These are phyloP conservation scores for Drosophila setifemur DNA, from an alignment of 1,140 invertebrate species.

Conservation along the genomic window DNA sequence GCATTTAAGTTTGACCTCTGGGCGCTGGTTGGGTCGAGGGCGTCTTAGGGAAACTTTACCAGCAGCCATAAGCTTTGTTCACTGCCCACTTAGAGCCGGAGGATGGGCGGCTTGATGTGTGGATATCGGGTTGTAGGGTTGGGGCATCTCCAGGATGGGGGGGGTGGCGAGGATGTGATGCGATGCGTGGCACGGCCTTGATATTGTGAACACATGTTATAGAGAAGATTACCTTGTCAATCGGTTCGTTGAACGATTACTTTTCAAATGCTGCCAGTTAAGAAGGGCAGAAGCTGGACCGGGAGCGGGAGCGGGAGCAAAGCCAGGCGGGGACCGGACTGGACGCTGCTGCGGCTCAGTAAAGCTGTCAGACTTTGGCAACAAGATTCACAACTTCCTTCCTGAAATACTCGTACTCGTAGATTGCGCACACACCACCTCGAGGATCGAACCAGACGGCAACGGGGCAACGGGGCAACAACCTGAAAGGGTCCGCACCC, in stretches of 20 bases:
- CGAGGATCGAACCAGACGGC: neutral
- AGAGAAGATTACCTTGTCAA: constrained; percentile 72
- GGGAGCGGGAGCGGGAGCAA: too few relatives aligned
- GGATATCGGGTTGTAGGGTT: neutral
- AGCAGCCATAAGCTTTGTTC: constrained; percentile 51
- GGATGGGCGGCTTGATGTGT: neutral
- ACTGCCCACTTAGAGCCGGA: neutral
- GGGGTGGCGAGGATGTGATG: neutral
- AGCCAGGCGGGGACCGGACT: too few relatives aligned
- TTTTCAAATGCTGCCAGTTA: constrained; percentile 53
- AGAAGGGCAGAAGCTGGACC: too few relatives aligned
- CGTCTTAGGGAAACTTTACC: constrained; percentile 39
- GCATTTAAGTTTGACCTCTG: constrained; percentile 28
- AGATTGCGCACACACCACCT: constrained; percentile 37
- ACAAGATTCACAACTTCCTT: constrained; percentile 74
- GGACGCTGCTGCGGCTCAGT: constrained; percentile 44
- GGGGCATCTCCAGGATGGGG: neutral
- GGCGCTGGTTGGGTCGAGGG: neutral
- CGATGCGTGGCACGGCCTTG: constrained; percentile 49
- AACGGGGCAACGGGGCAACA: too few relatives aligned
- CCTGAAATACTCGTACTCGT: constrained; percentile 45
- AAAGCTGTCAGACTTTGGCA: constrained; percentile 54
- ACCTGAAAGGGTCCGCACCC: neutral
- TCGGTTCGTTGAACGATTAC: constrained; percentile 77
- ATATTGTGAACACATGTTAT: constrained; percentile 73